These are phyloP conservation scores for Fabriciana adippe DNA, from an alignment of 2,888 invertebrate species.

Conservation along the genomic window DNA sequence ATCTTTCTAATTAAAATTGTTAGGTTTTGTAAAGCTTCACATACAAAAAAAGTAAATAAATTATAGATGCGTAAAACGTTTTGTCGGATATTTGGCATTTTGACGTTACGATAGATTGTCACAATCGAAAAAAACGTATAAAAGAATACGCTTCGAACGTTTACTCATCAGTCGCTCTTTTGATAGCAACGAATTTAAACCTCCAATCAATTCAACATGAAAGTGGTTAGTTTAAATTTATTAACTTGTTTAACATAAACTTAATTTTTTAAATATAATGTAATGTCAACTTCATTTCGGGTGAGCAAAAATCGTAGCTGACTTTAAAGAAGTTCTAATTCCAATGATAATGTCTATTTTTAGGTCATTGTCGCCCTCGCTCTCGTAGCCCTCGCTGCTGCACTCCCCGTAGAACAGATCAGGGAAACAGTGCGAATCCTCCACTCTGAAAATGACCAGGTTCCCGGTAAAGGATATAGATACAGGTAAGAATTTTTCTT, in stretches of 20 bases:
- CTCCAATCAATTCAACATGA: slow-evolving; percentile 19
- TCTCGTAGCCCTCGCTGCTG: slow-evolving; percentile 56
- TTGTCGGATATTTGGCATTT: slow-evolving; percentile 44
- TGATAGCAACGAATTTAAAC: slow-evolving; percentile 56
- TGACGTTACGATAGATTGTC: slow-evolving; percentile 64
- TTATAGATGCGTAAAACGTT: too few relatives aligned
- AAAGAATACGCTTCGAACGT: slow-evolving; percentile 61
- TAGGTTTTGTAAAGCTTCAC: too few relatives aligned
- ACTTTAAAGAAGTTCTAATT: too few relatives aligned
- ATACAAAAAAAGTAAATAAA: too few relatives aligned
- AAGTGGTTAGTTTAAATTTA: neutral
- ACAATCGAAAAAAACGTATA: slow-evolving; percentile 63
- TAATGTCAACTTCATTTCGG: neutral
- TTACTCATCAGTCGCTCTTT: slow-evolving; percentile 68
- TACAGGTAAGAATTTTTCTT: slow-evolving; percentile 49
- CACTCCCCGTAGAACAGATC: slow-evolving; percentile 51
- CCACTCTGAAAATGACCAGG: slow-evolving; percentile 50
- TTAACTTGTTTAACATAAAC: too few relatives aligned
- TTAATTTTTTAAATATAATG: neutral
- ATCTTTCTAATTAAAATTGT: too few relatives aligned
- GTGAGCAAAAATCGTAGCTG: too few relatives aligned
- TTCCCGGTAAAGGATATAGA: slow-evolving; percentile 58
- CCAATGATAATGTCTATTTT: slow-evolving; percentile 22
- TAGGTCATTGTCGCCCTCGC: slow-evolving; percentile 59
- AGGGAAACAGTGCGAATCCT: slow-evolving; percentile 51